Percentiles rank a stretch among this genome's conserved stretches.
Evolutionary conservation across 2,797 vertebrate genomes (phyloP).

Genomic region (Simalia tracyae): DNA sequence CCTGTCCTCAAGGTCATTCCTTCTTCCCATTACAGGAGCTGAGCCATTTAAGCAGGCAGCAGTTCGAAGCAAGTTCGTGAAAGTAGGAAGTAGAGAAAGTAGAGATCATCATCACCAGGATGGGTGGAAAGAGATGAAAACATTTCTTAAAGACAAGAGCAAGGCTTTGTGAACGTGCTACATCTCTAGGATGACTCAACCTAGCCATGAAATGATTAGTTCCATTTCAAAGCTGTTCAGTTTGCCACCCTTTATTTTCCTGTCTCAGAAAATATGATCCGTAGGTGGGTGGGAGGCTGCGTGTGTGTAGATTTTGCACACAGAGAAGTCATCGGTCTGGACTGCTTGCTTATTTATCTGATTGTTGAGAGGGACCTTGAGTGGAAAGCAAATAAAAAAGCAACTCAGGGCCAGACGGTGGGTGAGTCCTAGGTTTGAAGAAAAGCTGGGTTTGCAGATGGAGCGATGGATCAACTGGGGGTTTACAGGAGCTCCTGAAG

Average conservation of each 20-base stretch:
- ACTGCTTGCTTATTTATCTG: slow-evolving; percentile 91
- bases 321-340: slow-evolving; percentile 88
- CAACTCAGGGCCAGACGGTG: background rate
- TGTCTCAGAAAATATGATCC: slow-evolving; percentile 78
- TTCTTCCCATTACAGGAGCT: too few species aligned
- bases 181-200: slow-evolving; percentile 99
- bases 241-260: slow-evolving; percentile 91
- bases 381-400: slow-evolving; percentile 87
- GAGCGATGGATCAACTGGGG: too few species aligned
- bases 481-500: too few species aligned
- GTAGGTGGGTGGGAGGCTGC: slow-evolving; percentile 60
- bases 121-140: slow-evolving; percentile 97
- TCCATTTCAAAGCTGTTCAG: slow-evolving; percentile 99
- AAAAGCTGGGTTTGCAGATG: background rate
- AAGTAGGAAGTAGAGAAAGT: slow-evolving; percentile 85
- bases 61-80: slow-evolving; percentile 90
- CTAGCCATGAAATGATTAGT: slow-evolving; percentile 99
- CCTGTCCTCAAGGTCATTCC: too few species aligned
- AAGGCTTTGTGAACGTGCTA: slow-evolving; percentile 93
- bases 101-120: slow-evolving; percentile 90
- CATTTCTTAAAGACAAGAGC: slow-evolving; percentile 94
- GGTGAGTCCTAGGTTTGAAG: slow-evolving; percentile 53
- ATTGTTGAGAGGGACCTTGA: slow-evolving; percentile 83
- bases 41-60: slow-evolving; percentile 74
- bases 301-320: slow-evolving; percentile 75